Base-by-base conservation (phyloP, 2,888 invertebrate species). In the Conistra vaccinii region DNA sequence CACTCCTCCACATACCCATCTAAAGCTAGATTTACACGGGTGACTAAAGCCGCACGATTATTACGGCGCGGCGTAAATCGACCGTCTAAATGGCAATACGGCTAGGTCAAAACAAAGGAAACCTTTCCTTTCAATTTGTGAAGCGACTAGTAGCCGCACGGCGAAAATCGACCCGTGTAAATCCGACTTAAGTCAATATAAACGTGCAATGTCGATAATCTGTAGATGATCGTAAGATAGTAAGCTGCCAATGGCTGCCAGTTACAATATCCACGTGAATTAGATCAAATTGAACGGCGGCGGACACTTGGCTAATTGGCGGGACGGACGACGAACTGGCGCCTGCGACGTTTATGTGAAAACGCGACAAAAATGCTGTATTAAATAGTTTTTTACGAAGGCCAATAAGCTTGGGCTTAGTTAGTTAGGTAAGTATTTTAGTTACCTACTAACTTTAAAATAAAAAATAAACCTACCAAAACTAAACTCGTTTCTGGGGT, bases 1-100 rank as follows among this genome's bases (percentile, higher is more conserved):
- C 6, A 39, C 10, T 20, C 10, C 48, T 66, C 48, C 10, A 5
- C 23, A 66, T 2, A 42, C 1, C n/a, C n/a, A n/a, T n/a, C n/a
- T n/a, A n/a, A n/a, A n/a, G n/a, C n/a, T n/a, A n/a, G n/a, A n/a
- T 89, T 89, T 89, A 89, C 88, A 88, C 89, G 87, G 88, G 86
- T 88, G 89, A 89, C 85, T 89, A 89, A 88, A 89, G 88, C 86
- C 85, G 88, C 87, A 88, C 85, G 87, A 90, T 85, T 88, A 80
- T 83, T 81, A 85, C 87, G 85, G 86, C 81, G 76, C 87, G 85
- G 86, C 83, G 76, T 67, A 73, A 60, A 73, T 73, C 51, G 82
- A 85, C 86, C 82, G 48, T 90, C 83, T 89, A 86, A 87, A 88
- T 89, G 88, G 86, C 89, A 89, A n/a, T n/a, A n/a, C n/a, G n/a